phyloP scores from a whole-genome alignment of 1,140 invertebrate genomes.

The Littorina saxatilis region DNA sequence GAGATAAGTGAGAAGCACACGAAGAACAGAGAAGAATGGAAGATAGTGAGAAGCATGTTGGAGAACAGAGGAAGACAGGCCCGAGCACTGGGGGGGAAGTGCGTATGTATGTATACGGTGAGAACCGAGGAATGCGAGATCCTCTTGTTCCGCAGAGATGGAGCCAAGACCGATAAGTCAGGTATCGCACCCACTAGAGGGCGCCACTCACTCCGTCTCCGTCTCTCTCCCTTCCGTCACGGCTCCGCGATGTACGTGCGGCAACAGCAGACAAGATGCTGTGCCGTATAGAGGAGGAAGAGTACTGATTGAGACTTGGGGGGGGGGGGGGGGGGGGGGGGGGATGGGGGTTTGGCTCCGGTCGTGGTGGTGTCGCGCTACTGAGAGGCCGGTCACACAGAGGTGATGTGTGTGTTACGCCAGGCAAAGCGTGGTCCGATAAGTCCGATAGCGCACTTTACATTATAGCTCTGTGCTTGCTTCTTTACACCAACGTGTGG shows the following conservation, averaged over 20 bases:
- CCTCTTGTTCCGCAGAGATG: not conserved
- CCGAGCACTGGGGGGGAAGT: too few species aligned
- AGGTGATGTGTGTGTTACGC: not conserved
- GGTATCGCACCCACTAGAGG: not conserved
- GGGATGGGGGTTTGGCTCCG: too few species aligned
- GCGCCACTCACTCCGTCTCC: not conserved
- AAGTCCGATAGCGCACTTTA: not conserved
- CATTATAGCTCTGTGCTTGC: not conserved
- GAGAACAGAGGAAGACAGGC: too few species aligned
- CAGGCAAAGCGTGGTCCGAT: not conserved
- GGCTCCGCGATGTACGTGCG: not conserved
- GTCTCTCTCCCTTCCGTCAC: not conserved
- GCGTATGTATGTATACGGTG: too few species aligned
- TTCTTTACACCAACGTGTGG: not conserved
- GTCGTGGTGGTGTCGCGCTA: not conserved
- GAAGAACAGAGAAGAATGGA: too few species aligned
- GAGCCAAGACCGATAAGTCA: conserved; percentile 10
- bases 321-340: too few species aligned
- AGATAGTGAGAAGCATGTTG: too few species aligned
- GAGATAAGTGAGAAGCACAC: too few species aligned
- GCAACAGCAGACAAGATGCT: too few species aligned
- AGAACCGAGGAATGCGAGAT: too few species aligned
- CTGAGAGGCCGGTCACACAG: not conserved
- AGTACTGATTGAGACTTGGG: too few species aligned
- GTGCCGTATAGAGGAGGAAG: too few species aligned